These are phyloP conservation scores for Sceloporus undulatus DNA, from an alignment of 2,113 vertebrate species.

Conservation along the genomic window DNA sequence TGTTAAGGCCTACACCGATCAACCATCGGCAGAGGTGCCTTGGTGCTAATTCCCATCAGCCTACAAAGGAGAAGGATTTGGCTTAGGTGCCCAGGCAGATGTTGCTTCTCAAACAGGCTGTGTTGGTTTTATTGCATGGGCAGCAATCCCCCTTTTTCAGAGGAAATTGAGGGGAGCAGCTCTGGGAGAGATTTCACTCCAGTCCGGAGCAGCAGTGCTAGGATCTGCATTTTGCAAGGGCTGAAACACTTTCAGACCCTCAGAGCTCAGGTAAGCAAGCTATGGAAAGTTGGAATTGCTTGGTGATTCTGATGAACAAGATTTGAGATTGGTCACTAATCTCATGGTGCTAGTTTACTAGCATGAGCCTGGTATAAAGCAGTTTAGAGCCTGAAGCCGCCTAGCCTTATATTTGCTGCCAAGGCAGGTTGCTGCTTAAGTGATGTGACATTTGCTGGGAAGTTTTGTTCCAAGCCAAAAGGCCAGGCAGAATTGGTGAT, in stretches of 20 bases:
- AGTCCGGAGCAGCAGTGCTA: background rate
- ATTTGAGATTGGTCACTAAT: background rate
- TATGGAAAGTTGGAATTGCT: background rate
- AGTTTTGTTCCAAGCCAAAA: no score
- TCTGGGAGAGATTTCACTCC: background rate
- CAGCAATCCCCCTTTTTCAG: background rate
- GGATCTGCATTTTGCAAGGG: background rate
- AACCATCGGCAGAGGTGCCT: background rate
- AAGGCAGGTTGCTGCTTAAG: background rate
- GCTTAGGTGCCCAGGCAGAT: background rate
- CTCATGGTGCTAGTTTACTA: background rate
- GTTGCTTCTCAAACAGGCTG: background rate
- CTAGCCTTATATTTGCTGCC: background rate
- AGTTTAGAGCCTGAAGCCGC: background rate
- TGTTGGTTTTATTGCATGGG: no score
- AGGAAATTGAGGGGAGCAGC: background rate
- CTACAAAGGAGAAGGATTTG: background rate
- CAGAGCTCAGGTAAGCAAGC: background rate
- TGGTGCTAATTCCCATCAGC: slow-evolving; percentile 5
- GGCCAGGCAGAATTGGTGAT: no score
- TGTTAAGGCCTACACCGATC: background rate
- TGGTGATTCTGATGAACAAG: background rate
- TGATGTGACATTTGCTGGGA: background rate
- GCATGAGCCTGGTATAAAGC: background rate
- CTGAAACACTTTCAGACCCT: background rate